A percentile compares a stretch with the other conserved stretches of the same genome.
phyloP scores from a whole-genome alignment of 2,113 vertebrate species.

The Sylvilagus bachmani region DNA sequence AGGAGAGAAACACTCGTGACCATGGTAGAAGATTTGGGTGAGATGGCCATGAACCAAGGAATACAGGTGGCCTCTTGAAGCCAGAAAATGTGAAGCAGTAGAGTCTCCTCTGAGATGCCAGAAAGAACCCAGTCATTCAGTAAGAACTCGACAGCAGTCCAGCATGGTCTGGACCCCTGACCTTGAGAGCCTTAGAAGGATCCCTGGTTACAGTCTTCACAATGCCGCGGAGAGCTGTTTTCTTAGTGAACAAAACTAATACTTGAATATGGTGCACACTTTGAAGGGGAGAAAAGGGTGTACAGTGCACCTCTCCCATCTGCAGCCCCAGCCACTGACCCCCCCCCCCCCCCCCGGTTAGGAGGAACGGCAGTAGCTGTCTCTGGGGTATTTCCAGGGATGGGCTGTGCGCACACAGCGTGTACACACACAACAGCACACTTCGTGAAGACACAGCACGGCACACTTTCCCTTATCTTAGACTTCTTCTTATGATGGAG shows the following conservation, averaged over 20 bases:
- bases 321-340: too few relatives aligned
- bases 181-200: background rate
- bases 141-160: background rate
- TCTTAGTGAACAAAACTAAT: background rate
- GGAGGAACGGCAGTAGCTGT: background rate
- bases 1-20: background rate
- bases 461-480: background rate
- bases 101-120: background rate
- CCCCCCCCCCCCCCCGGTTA: background rate
- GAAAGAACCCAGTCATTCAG: background rate
- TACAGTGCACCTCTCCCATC: background rate
- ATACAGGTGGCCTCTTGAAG: background rate
- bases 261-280: background rate
- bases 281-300: background rate
- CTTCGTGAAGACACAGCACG: background rate
- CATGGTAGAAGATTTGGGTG: background rate
- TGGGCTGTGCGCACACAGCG: background rate
- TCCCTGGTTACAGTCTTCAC: background rate
- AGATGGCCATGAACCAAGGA: background rate
- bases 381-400: background rate
- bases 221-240: background rate
- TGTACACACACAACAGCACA: rapidly evolving
- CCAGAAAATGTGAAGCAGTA: too few relatives aligned
- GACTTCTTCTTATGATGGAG: background rate
- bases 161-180: background rate